Conservation (phyloP, 2,888 invertebrate genomes). For the Stictocephala bisonia region DNA sequence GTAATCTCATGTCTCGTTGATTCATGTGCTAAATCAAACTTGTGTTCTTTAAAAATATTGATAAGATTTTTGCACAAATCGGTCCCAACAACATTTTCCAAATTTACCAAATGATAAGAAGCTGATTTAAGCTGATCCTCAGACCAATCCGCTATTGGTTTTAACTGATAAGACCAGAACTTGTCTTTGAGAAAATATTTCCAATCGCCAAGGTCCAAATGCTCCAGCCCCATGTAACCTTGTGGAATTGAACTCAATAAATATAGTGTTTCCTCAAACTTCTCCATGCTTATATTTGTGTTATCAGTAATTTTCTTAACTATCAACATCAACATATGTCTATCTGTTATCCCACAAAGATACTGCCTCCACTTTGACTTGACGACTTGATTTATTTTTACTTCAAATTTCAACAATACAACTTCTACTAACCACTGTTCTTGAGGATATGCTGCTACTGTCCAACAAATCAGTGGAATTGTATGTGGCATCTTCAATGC, state of each 20-base stretch:
- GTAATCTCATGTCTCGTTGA: background rate
- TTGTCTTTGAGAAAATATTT: constrained; percentile 54
- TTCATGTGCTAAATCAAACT: background rate
- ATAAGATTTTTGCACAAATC: background rate
- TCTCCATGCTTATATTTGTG: too few species aligned
- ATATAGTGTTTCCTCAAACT: constrained; percentile 50
- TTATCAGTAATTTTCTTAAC: constrained; percentile 49
- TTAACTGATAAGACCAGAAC: constrained; percentile 50
- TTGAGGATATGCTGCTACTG: constrained; percentile 55
- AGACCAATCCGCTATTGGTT: constrained; percentile 48
- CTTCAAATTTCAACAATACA: constrained; percentile 55
- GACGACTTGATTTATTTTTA: constrained; percentile 50
- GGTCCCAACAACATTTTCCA: background rate
- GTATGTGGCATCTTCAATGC: constrained; percentile 40
- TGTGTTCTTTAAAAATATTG: constrained; percentile 42
- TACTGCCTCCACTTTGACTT: constrained; percentile 53
- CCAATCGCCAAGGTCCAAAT: constrained; percentile 54
- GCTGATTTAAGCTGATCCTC: background rate
- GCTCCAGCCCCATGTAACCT: constrained; percentile 39
- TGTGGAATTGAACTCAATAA: constrained; percentile 52
- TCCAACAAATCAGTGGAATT: constrained; percentile 54
- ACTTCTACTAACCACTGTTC: constrained; percentile 56
- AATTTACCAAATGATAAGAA: background rate
- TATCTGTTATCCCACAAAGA: too few species aligned
- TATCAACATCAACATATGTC: constrained; percentile 53